These are phyloP conservation scores for Menidia beryllina DNA, from an alignment of 2,113 vertebrate species.

Conservation along the genomic window DNA sequence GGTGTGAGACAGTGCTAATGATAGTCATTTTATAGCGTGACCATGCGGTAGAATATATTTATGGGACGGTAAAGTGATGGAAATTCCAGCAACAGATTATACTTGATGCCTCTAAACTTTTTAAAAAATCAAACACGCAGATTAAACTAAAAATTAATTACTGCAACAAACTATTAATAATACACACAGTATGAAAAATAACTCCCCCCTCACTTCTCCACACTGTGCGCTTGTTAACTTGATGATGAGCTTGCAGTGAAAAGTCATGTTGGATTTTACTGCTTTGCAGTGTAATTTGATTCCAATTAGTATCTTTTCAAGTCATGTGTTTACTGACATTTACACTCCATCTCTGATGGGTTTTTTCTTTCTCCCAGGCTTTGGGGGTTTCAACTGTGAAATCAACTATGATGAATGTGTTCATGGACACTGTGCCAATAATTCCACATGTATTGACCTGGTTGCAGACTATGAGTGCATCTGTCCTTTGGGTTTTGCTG, in stretches of 20 bases:
- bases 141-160: constrained; percentile 34
- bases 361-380: constrained; percentile 65
- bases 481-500: constrained; percentile 79
- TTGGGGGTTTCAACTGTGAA: constrained; percentile 82
- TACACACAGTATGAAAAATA: not conserved
- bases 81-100: constrained; percentile 74
- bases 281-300: constrained; percentile 37
- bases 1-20: constrained; percentile 92
- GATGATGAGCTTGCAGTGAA: not conserved
- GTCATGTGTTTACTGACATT: constrained; percentile 53
- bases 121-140: constrained; percentile 51
- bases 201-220: not conserved
- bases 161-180: constrained; percentile 22
- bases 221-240: constrained; percentile 11
- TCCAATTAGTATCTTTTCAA: constrained; percentile 56
- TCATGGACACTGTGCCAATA: constrained; percentile 80
- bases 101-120: constrained; percentile 64
- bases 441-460: constrained; percentile 83
- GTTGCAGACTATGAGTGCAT: constrained; percentile 79
- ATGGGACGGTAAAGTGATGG: constrained; percentile 85
- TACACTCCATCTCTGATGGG: constrained; percentile 34
- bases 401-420: constrained; percentile 83
- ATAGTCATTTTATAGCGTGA: constrained; percentile 91
- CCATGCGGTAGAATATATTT: constrained; percentile 87
- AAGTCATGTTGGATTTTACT: constrained; percentile 32